Evolutionary conservation across 1,140 invertebrate genomes (phyloP).

Genomic region (Lepidotrigona ventralis): DNA sequence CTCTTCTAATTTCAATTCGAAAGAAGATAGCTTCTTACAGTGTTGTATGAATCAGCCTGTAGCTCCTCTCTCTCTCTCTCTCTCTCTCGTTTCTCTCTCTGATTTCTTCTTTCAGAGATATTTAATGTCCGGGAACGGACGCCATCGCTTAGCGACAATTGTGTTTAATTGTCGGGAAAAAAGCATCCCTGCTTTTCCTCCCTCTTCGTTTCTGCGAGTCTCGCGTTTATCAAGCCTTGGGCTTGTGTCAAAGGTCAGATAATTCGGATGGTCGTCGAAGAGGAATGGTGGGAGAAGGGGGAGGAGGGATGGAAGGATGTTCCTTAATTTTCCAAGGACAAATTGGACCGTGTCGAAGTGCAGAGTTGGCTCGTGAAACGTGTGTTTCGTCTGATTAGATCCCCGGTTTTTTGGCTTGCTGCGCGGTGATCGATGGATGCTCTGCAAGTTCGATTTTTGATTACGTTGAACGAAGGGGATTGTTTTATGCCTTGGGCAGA

Average conservation of each 20-base stretch:
- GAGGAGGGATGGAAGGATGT: background rate
- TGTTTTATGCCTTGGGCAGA: background rate
- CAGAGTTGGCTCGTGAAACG: background rate
- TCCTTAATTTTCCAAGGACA: conserved; percentile 26
- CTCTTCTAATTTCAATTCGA: no score
- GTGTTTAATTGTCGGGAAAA: conserved; percentile 50
- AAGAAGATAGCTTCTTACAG: no score
- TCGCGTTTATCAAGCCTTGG: conserved; percentile 1
- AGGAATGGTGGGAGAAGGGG: background rate
- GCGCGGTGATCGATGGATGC: background rate
- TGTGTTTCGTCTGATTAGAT: conserved; percentile 2
- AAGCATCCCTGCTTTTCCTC: background rate
- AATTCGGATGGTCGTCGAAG: background rate
- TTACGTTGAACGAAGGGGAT: background rate
- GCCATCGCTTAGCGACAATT: conserved; percentile 48
- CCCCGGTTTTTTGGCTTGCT: background rate
- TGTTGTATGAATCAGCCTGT: background rate
- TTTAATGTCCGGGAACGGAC: conserved; percentile 41
- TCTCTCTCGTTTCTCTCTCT: background rate
- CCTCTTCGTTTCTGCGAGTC: background rate
- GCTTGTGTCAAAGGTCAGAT: conserved; percentile 17
- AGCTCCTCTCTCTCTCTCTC: background rate
- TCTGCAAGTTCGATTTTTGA: background rate
- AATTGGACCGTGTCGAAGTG: conserved; percentile 27
- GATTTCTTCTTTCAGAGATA: conserved; percentile 9